A percentile compares a stretch with the other conserved stretches of the same genome.
Evolutionary conservation across 2,888 invertebrate species (phyloP).

Genomic region (Acanthosepion lycidas): DNA sequence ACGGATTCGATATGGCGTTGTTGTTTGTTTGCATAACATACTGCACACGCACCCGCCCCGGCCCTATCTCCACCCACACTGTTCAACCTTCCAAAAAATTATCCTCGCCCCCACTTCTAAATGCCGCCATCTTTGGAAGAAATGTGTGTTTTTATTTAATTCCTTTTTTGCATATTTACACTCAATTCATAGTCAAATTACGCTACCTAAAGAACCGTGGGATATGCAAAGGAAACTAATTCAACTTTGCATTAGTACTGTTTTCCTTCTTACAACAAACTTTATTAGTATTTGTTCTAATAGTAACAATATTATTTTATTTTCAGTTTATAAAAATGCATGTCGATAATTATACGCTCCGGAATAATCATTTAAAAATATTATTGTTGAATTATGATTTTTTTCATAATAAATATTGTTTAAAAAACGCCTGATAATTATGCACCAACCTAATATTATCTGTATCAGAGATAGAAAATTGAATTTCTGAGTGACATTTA

Average conservation of each 20-base stretch:
- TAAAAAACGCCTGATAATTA: too few species aligned
- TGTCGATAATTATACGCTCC: too few species aligned
- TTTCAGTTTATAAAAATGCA: too few species aligned
- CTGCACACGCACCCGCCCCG: background rate
- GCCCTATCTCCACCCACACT: background rate
- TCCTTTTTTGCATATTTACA: background rate
- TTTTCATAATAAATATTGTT: too few species aligned
- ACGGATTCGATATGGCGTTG: constrained; percentile 1
- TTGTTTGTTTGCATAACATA: constrained; percentile 33
- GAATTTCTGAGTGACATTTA: too few species aligned
- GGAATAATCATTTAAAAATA: too few species aligned
- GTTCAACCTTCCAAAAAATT: constrained; percentile 7
- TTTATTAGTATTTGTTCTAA: background rate
- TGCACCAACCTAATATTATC: too few species aligned
- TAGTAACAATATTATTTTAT: too few species aligned
- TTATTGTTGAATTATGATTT: too few species aligned
- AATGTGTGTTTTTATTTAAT: background rate
- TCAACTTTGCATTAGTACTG: background rate
- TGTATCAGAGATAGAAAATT: too few species aligned
- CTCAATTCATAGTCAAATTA: constrained; percentile 33
- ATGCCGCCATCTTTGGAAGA: constrained; percentile 5
- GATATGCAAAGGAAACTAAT: background rate
- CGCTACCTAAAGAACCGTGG: background rate
- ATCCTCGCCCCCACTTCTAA: background rate
- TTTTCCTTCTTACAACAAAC: background rate